Conservation (phyloP, 2,113 vertebrate genomes). For the Lonchura striata region DNA sequence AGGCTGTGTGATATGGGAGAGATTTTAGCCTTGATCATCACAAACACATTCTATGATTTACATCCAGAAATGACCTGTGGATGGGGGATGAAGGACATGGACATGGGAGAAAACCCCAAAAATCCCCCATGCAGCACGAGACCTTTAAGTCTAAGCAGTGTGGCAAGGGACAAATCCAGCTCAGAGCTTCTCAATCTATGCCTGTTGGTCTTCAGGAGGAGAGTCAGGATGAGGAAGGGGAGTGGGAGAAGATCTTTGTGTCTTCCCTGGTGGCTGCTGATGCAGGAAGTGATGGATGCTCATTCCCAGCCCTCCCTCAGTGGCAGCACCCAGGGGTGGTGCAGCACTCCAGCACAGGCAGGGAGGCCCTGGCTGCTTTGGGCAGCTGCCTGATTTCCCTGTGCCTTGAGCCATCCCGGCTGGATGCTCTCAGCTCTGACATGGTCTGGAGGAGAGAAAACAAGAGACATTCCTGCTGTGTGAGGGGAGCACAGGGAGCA, state of each 20-base stretch:
- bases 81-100: background rate
- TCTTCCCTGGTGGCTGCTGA: background rate
- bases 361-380: background rate
- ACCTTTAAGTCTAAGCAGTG: background rate
- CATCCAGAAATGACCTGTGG: background rate
- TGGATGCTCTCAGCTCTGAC: background rate
- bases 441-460: background rate
- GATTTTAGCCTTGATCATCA: background rate
- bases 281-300: background rate
- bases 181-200: background rate
- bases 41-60: background rate
- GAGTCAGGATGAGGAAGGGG: background rate
- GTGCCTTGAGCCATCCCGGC: background rate
- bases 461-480: background rate
- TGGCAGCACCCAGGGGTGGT: background rate
- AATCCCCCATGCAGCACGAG: background rate
- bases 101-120: accelerated
- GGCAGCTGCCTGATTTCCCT: background rate
- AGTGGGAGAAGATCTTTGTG: background rate
- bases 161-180: background rate
- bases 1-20: accelerated
- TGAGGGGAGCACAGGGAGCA: background rate
- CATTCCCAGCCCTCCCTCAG: background rate
- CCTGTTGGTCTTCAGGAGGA: background rate
- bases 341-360: background rate